A percentile compares a stretch with the other conserved stretches of the same genome.
phyloP scores from a whole-genome alignment of 2,888 invertebrate species.

The Stenotaenia linearis region DNA sequence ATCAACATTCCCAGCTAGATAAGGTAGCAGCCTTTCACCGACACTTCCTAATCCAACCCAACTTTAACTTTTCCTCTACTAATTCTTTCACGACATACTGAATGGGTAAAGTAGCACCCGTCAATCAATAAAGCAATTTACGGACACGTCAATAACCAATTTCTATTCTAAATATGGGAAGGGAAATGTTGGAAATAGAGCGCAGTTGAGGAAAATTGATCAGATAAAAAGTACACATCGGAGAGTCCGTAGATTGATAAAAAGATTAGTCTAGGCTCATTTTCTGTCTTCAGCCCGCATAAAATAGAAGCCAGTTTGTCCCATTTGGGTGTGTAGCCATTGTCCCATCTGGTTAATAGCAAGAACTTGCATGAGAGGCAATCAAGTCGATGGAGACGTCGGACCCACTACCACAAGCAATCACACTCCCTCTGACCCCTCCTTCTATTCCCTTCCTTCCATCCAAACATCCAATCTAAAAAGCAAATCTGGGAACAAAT shows the following conservation, averaged over 20 bases:
- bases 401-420: constrained; percentile 8
- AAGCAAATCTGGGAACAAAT: constrained; percentile 17
- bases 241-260: background rate
- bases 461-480: constrained; percentile 23
- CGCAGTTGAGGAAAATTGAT: background rate
- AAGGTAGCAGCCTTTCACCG: too few species aligned
- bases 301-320: background rate
- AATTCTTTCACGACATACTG: too few species aligned
- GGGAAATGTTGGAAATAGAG: background rate
- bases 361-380: constrained; percentile 7
- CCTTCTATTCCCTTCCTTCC: constrained; percentile 8
- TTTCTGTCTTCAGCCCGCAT: background rate
- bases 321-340: background rate
- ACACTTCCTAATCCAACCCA: too few species aligned
- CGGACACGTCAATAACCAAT: background rate
- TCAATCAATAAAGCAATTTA: too few species aligned
- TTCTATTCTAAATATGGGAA: background rate
- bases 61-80: too few species aligned
- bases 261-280: background rate
- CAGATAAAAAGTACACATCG: background rate
- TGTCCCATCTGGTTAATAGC: constrained; percentile 21
- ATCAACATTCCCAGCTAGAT: background rate
- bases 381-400: constrained; percentile 6
- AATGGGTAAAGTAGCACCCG: too few species aligned
- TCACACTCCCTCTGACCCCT: background rate